A percentile compares a stretch with the other conserved stretches of the same genome.
Conservation (phyloP, 2,888 invertebrate species). For the Alentia gelatinosa region DNA sequence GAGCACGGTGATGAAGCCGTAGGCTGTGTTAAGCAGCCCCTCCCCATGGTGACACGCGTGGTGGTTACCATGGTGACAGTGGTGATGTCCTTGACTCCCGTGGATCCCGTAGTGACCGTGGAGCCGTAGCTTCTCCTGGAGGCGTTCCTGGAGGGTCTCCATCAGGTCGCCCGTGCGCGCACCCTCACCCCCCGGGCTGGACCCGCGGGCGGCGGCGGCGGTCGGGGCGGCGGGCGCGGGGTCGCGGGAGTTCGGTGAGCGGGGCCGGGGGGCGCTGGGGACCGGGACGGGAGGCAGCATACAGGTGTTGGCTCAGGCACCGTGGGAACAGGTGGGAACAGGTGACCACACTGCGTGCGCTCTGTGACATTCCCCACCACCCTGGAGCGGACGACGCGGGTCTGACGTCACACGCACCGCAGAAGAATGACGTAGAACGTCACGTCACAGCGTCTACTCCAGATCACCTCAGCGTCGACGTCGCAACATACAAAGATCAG, state of each 20-base stretch:
- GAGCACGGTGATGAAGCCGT: constrained; percentile 35
- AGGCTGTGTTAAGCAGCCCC: background rate
- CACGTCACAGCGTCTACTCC: background rate
- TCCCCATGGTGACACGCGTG: background rate
- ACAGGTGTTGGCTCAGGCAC: constrained; percentile 12
- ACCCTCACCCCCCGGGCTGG: background rate
- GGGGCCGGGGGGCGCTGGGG: background rate
- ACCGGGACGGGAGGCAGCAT: background rate
- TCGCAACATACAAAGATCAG: too few species aligned
- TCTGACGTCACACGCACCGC: too few species aligned
- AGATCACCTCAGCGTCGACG: background rate
- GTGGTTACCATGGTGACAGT: background rate
- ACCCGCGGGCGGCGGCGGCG: background rate
- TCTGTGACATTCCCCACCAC: background rate
- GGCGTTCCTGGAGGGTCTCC: background rate
- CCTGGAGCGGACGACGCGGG: background rate
- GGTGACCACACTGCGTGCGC: background rate
- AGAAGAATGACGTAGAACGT: too few species aligned
- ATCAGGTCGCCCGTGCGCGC: background rate
- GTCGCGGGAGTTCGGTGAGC: background rate
- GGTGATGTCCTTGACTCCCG: background rate
- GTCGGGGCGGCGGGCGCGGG: background rate
- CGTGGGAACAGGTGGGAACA: constrained; percentile 8
- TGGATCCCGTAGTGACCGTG: background rate
- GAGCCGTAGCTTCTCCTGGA: constrained; percentile 13